Evolutionary conservation across 2,797 vertebrate genomes (phyloP), one percentile per base, ranked within the genome.

Genomic region (Coregonus suidteri): DNA sequence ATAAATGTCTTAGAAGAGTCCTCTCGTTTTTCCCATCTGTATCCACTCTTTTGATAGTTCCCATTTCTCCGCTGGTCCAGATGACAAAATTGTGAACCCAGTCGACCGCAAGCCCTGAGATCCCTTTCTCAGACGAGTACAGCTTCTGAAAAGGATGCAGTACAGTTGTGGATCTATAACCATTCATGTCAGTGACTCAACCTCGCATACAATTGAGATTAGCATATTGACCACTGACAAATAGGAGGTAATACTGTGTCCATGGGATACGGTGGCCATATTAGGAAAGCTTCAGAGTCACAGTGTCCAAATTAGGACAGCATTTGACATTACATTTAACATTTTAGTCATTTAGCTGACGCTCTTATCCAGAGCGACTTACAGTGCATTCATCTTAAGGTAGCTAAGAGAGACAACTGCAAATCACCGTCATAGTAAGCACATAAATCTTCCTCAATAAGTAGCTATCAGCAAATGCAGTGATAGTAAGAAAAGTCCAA

Each of bases 41-140:
- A 78, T 95, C 93, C 4, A 95, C 95, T 59, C 77, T 90, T 84
- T 95, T 95, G 87, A 99, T 95, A 71, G 90, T 94, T 88, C 96
- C 96, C 83, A 94, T 95, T 82, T 94, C 91, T 54, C 82, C 90
- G 75, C 94, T 95, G 79, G 94, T 94, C 96, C 97, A 97, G 70
- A 96, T 93, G 52, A 98, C 80, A 9, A 86, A 80, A 80, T 94
- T 94, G 85, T 93, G 92, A 87, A 97, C 90, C 96, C 97, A 99
- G 86, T 98, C 95, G 87, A 99, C 93, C 81, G 95, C 94, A 80
- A 99, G 94, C 72, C 95, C 97, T 3, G 96, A 95, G 81, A 97
- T 88, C 74, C 94, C 94, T 93, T 94, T 95, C 81, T 94, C 94
- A 82, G 93, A 87, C 47, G 93, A 93, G 74, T 93, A 91, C 1